Base-by-base conservation (phyloP, 2,888 invertebrate genomes). In the Hermodice carunculata region DNA sequence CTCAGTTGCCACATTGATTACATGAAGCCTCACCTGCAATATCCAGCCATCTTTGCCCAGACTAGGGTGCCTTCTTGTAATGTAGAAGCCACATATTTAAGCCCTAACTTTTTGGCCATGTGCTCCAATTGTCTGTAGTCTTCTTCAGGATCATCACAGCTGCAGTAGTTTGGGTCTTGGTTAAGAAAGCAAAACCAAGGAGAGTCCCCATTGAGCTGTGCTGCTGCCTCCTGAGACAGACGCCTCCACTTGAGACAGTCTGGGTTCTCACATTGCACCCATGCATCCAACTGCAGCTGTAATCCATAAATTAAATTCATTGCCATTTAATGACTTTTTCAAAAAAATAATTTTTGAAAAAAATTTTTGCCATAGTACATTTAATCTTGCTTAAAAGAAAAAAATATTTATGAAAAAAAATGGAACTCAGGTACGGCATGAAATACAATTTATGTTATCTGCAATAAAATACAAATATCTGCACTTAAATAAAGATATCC, bases 191-290 rank as follows among this genome's bases (percentile, higher is more conserved):
- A 83, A 67, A 71, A 81, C 83, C 83, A 83, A 6, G 67, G 67
- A 3, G 65, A 65, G 14, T 74, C 72, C 3, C 68, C 70, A 5
- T 59, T 61, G 6, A 77, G 58, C 3, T 52, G 54, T 3, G 67
- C 57, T 0, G 71, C 70, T n/a, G 68, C 67, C 1, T 51, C 48
- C 3, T 56, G 63, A 3, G 71, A 66, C 14, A 83, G 62, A 28
- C 76, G 71, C 19, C 83, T 64, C 83, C 82, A 82, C 67, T 83
- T 83, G 63, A 76, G 72, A 67, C 83, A 83, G 52, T 74, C 65
- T 14, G 75, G 67, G 44, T 76, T 77, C 52, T 83, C 83, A 73
- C 83, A 83, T 68, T 83, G 82, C 14, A 83, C 76, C 83, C 83
- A 83, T 0, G 76, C 73, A 52, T 68, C 72, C n/a, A n/a, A n/a